A percentile compares a stretch with the other conserved stretches of the same genome.
Conservation (phyloP, 2,113 vertebrate species). For the Sapajus apella region DNA sequence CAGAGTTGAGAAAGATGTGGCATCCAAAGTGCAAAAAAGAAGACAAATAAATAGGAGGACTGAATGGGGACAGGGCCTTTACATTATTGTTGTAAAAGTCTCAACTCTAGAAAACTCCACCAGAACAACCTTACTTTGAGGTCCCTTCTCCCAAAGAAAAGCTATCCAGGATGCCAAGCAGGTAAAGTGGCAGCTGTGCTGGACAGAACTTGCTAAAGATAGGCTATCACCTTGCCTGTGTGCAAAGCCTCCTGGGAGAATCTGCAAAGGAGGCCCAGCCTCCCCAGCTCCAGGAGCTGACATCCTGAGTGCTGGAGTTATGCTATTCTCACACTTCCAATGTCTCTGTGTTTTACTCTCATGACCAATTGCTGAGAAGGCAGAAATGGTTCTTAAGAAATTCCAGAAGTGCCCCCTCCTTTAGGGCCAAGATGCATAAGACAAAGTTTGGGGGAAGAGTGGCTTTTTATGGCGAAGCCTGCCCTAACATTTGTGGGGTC, state of each 20-base stretch:
- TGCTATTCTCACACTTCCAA: neutral
- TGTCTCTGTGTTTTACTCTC: neutral
- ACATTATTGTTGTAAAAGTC: neutral
- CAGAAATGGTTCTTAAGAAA: neutral
- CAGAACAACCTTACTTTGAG: neutral
- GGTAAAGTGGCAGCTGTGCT: accelerated
- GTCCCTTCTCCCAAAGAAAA: neutral
- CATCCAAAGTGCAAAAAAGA: neutral
- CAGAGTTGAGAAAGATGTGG: neutral
- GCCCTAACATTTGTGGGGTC: neutral
- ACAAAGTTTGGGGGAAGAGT: neutral
- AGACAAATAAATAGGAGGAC: neutral
- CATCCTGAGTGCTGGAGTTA: neutral
- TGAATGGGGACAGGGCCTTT: neutral
- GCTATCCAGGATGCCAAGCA: neutral
- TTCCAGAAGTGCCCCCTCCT: neutral
- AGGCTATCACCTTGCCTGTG: neutral
- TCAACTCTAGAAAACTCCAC: neutral
- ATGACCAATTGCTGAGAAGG: neutral
- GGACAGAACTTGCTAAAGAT: neutral
- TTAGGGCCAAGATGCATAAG: neutral
- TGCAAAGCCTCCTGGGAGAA: conserved; percentile 26
- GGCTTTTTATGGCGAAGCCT: neutral
- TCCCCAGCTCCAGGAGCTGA: neutral
- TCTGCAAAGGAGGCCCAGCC: neutral